Conservation (phyloP, 2,797 vertebrate genomes). For the Poeciliopsis gracilis region DNA sequence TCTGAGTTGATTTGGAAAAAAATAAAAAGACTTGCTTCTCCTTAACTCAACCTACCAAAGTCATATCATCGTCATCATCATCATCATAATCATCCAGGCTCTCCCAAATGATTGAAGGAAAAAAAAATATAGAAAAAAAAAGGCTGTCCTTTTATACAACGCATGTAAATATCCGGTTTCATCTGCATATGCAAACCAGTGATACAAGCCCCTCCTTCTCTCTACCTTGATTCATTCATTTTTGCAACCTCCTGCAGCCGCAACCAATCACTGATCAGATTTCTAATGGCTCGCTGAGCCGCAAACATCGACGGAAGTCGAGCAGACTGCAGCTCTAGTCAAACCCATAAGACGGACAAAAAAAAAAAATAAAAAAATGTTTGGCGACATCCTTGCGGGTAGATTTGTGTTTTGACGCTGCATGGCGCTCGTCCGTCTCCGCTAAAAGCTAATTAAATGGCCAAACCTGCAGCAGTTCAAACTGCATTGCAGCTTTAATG, state of each 20-base stretch:
- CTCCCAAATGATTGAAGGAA: not conserved
- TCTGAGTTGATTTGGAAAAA: not conserved
- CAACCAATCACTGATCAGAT: not conserved
- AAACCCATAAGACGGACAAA: not conserved
- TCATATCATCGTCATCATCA: not conserved
- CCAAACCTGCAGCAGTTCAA: slow-evolving; percentile 6
- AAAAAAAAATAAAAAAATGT: too few relatives aligned
- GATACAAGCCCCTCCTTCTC: not conserved
- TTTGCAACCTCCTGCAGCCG: not conserved
- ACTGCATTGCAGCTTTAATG: slow-evolving; percentile 63
- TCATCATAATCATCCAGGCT: not conserved
- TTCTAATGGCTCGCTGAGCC: not conserved
- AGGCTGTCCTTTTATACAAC: too few relatives aligned
- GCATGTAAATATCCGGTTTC: too few relatives aligned
- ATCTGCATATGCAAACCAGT: not conserved
- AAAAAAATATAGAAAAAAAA: not conserved
- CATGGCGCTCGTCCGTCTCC: not conserved
- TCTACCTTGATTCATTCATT: not conserved
- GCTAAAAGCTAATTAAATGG: not conserved
- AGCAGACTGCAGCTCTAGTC: not conserved
- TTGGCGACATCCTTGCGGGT: not conserved
- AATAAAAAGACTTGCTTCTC: not conserved
- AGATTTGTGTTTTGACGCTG: not conserved
- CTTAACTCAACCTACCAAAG: not conserved
- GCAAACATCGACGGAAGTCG: not conserved